Evolutionary conservation across 1,140 invertebrate genomes (phyloP).

Genomic region (Mizuhopecten yessoensis): DNA sequence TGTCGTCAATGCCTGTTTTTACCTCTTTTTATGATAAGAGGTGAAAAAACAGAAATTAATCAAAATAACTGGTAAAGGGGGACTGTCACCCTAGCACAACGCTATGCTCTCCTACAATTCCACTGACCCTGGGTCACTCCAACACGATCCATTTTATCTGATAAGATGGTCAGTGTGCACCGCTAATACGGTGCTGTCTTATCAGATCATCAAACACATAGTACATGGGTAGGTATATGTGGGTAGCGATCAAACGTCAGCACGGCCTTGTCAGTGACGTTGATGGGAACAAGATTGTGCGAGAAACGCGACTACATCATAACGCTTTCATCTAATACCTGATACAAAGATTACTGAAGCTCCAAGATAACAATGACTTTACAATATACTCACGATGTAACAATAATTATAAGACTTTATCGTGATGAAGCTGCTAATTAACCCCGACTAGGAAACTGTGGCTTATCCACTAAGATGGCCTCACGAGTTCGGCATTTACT

Average conservation of each 20-base stretch:
- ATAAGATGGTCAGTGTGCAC: background rate
- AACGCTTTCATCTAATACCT: background rate
- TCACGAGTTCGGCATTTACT: conserved; percentile 2
- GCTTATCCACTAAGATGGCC: background rate
- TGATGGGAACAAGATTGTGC: conserved; percentile 14
- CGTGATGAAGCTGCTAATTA: background rate
- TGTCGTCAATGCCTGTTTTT: too few relatives aligned
- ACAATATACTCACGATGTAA: background rate
- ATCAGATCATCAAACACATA: background rate
- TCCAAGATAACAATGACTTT: background rate
- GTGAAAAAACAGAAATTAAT: too few relatives aligned
- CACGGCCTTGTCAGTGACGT: background rate
- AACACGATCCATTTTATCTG: background rate
- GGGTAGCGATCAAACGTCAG: conserved; percentile 27
- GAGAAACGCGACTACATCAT: background rate
- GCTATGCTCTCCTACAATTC: too few relatives aligned
- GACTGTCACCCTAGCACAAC: too few relatives aligned
- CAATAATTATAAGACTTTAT: background rate
- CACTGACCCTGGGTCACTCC: background rate
- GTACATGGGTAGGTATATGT: too few relatives aligned
- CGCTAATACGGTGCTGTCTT: background rate
- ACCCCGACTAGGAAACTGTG: background rate
- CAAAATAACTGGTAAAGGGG: too few relatives aligned
- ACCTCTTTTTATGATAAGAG: too few relatives aligned
- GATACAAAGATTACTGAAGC: background rate